A percentile compares a stretch with the other conserved stretches of the same genome.
phyloP scores from a whole-genome alignment of 1,140 invertebrate species.

The Procambarus virginalis region DNA sequence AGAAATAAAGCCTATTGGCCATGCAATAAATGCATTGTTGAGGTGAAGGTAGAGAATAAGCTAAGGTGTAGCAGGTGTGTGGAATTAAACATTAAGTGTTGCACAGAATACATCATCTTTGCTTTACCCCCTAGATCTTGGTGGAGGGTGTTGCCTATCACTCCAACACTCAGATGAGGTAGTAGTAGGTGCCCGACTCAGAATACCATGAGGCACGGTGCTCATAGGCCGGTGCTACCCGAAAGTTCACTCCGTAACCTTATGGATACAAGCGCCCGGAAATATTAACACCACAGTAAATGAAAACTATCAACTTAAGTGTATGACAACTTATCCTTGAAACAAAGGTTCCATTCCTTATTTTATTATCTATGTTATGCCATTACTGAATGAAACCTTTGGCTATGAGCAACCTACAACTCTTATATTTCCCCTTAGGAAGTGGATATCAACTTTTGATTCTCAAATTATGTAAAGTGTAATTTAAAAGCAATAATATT shows the following conservation, averaged over 20 bases:
- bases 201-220: slow-evolving; percentile 31
- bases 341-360: no score
- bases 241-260: slow-evolving; percentile 39
- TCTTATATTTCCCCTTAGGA: no score
- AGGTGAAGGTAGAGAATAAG: slow-evolving; percentile 1
- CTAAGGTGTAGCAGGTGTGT: slow-evolving; percentile 3
- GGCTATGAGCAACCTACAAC: no score
- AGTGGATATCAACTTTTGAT: no score
- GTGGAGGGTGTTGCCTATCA: slow-evolving; percentile 3
- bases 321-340: not conserved
- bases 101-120: not conserved
- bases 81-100: not conserved
- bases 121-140: slow-evolving; percentile 35
- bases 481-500: no score
- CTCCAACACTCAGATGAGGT: slow-evolving; percentile 23
- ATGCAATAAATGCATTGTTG: not conserved
- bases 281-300: not conserved
- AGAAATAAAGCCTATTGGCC: slow-evolving; percentile 5
- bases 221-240: slow-evolving; percentile 30
- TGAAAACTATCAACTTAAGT: not conserved
- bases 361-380: no score
- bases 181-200: slow-evolving; percentile 34
- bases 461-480: no score
- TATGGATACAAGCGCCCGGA: slow-evolving; percentile 19
- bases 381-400: no score